Base-by-base conservation (phyloP, 2,888 invertebrate genomes). In the Tiphia femorata region DNA sequence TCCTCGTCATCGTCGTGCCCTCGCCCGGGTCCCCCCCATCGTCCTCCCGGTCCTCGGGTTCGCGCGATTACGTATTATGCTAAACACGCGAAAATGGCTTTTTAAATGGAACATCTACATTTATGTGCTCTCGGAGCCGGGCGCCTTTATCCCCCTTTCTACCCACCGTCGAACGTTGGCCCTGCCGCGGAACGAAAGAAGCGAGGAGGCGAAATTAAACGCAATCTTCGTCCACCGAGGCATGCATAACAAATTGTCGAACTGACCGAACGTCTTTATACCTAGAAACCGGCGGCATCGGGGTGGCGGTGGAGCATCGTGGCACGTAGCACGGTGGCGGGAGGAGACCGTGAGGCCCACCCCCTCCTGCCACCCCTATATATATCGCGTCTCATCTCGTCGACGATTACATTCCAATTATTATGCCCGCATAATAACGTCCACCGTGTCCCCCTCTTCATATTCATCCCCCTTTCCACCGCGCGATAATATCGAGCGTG, bases 51-150 rank as follows among this genome's bases (percentile, higher is more conserved):
- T 33, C 33, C 12, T 27, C 49, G 56, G 52, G 55, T 64, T 63
- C 69, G 59, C 70, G 67, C 68, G 72, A 73, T 75, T 70, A 73
- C 64, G 65, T 73, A 79, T 80, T 78, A 80, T 80, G 80, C 78
- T 79, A 79, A 80, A 78, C 76, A 80, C 69, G 74, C 76, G 78
- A 78, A 70, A 80, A 80, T 78, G 77, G 73, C 67, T 77, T 80
- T 81, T 81, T 81, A 79, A 81, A 79, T 73, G 75, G 76, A 75
- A 80, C 79, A 77, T 80, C 80, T 80, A 77, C 78, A 81, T 81
- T 79, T 78, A 80, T 76, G 75, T 64, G 57, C 64, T 57, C 51
- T n/a, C n/a, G n/a, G 40, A 40, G 4, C 14, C 49, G n/a, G n/a
- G 6, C 37, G 25, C 30, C n/a, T 37, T 48, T 23, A 21, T 38